Evolutionary conservation across 1,140 invertebrate species (phyloP).

Genomic region (Macrocentrus cingulum): DNA sequence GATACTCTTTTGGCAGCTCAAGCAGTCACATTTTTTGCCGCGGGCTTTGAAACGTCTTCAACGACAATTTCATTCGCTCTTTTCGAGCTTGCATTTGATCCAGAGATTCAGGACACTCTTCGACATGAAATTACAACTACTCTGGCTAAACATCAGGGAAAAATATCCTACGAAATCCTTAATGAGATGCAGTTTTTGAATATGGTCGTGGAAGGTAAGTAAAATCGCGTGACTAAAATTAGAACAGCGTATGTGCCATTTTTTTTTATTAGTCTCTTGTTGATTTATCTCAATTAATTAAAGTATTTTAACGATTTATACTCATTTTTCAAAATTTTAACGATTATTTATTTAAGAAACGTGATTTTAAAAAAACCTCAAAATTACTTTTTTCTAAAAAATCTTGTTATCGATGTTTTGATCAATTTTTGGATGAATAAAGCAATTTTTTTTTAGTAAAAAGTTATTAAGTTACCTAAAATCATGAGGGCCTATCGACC

Average conservation of each 20-base stretch:
- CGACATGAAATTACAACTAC: slow-evolving; percentile 54
- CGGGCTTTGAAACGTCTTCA: slow-evolving; percentile 37
- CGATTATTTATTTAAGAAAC: no score
- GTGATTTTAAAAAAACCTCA: not conserved
- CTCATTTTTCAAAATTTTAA: no score
- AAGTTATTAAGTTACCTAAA: no score
- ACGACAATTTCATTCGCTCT: slow-evolving; percentile 32
- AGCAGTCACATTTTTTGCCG: slow-evolving; percentile 33
- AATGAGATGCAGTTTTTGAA: slow-evolving; percentile 46
- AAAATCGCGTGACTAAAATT: not conserved
- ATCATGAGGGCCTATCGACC: slow-evolving; percentile 10
- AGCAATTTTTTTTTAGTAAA: no score
- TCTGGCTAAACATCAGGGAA: slow-evolving; percentile 32
- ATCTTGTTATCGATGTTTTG: slow-evolving; percentile 31
- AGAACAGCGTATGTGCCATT: no score
- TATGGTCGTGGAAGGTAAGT: slow-evolving; percentile 7
- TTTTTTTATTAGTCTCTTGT: no score
- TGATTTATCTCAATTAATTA: no score
- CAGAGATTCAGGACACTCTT: slow-evolving; percentile 33
- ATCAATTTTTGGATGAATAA: no score
- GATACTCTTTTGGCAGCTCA: slow-evolving; percentile 32
- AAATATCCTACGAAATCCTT: slow-evolving; percentile 37
- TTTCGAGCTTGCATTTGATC: slow-evolving; percentile 33
- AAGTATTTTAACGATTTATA: no score
- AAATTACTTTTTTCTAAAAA: slow-evolving; percentile 18